Evolutionary conservation across 2,888 invertebrate species (phyloP), one percentile per base, ranked within the genome.

Genomic region (Volucella zonaria): DNA sequence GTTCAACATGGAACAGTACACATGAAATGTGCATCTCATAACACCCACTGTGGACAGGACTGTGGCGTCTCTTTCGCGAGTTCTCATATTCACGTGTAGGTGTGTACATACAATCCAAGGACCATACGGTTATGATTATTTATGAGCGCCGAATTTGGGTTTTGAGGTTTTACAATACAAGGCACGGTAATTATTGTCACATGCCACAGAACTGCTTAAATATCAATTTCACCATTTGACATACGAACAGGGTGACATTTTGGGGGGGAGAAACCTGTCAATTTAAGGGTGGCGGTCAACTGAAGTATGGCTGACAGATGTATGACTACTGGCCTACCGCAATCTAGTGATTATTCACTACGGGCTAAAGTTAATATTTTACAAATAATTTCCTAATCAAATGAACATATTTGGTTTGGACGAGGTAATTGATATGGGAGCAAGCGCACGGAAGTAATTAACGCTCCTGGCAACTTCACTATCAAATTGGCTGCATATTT

Each of bases 141-240:
- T 58, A 79, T 49, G 52, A 75, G 40, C 64, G 23, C 52, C 40
- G 18, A 70, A 79, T 75, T 79, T 66, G 59, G 31, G 70, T 61
- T 74, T 70, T 66, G 74, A 64, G 74, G 82, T 70, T 79, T 61
- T 23, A 66, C 75, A 70, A 49, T 52, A 66, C 82, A 70, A 68
- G 75, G 42, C 59, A 58, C 23, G 18, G 52, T 78, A 78, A 82
- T 82, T 74, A 82, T 49, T 70, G 52, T 70, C 82, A 79, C 58
- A 76, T 66, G 66, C 79, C 82, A 12, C 79, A 75, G 75, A 74
- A 75, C 66, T 82, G 62, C 56, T 61, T 45, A 23, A 4, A 23
- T 40, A 14, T 15, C 40, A 15, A 31, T 31, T 40, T 58, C 42
- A 15, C 11, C 12, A 6, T 42, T 10, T 40, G 15, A 8, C 6